Percentiles rank a stretch among this genome's conserved stretches.
These are phyloP conservation scores for Microplitis mediator DNA, from an alignment of 1,140 invertebrate species.

Conservation along the genomic window DNA sequence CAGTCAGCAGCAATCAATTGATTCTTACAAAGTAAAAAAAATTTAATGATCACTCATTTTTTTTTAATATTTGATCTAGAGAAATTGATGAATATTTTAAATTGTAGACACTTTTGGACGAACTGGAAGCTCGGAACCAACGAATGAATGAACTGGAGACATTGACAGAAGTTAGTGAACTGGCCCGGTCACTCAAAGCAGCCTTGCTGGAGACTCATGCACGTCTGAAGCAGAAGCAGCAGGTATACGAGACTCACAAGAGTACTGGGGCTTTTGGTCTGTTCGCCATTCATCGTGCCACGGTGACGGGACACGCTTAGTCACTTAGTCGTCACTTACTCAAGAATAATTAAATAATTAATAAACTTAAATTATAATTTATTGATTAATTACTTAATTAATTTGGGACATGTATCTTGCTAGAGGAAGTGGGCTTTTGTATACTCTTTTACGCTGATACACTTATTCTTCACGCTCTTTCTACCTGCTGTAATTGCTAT, in stretches of 20 bases:
- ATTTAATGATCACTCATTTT: conserved; percentile 27
- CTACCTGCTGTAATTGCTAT: no score
- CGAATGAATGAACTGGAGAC: conserved; percentile 50
- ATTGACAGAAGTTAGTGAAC: conserved; percentile 49
- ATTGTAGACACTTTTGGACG: conserved; percentile 50
- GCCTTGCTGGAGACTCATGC: conserved; percentile 47
- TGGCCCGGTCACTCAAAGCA: conserved; percentile 50
- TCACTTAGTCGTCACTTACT: neutral
- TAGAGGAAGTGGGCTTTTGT: conserved; percentile 14
- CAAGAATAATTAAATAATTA: conserved; percentile 8
- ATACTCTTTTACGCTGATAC: neutral
- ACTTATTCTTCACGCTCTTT: no score
- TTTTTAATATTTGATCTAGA: neutral
- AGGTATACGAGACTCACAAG: conserved; percentile 57
- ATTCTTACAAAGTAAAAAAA: conserved; percentile 39
- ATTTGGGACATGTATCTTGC: conserved; percentile 10
- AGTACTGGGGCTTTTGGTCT: conserved; percentile 52
- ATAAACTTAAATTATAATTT: neutral
- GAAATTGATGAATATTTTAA: neutral
- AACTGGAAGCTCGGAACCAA: conserved; percentile 47
- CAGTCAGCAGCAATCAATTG: conserved; percentile 37
- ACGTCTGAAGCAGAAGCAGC: conserved; percentile 52
- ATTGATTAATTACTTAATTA: no score
- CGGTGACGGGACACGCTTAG: conserved; percentile 52
- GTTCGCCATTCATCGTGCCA: conserved; percentile 42